These are phyloP conservation scores for Mus spretus DNA, from an alignment of 2,797 vertebrate genomes.

Conservation along the genomic window DNA sequence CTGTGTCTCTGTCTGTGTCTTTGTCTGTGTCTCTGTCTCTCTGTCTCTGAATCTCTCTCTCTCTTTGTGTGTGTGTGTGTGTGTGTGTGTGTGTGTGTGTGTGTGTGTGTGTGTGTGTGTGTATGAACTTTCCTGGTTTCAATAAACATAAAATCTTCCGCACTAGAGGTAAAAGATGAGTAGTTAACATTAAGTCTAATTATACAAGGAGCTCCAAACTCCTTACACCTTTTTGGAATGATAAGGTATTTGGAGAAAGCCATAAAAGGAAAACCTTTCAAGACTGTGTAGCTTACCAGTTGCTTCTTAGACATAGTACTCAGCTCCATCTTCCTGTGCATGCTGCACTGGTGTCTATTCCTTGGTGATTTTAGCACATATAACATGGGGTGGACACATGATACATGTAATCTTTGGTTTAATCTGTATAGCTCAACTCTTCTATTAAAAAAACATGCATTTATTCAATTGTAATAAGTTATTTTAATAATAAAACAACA, in stretches of 20 bases:
- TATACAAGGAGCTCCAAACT: background rate
- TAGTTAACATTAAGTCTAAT: background rate
- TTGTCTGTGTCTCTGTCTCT: background rate
- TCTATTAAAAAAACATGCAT: background rate
- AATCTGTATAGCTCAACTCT: background rate
- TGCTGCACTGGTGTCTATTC: background rate
- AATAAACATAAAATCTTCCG: background rate
- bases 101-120: background rate
- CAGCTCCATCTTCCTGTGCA: background rate
- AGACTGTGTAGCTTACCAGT: background rate
- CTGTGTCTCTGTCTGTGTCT: background rate
- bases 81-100: background rate
- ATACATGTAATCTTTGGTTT: background rate
- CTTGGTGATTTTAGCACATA: background rate
- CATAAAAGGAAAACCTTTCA: background rate
- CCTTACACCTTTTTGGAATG: background rate
- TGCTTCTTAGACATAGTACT: background rate
- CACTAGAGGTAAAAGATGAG: background rate
- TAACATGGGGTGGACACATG: background rate
- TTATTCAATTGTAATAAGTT: conserved; percentile 32
- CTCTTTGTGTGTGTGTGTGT: background rate
- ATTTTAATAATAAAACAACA: conserved; percentile 45
- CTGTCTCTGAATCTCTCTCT: too few relatives aligned
- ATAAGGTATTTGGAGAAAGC: background rate
- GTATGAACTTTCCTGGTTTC: background rate